phyloP scores from a whole-genome alignment of 1,140 invertebrate genomes.

The Varroa destructor region DNA sequence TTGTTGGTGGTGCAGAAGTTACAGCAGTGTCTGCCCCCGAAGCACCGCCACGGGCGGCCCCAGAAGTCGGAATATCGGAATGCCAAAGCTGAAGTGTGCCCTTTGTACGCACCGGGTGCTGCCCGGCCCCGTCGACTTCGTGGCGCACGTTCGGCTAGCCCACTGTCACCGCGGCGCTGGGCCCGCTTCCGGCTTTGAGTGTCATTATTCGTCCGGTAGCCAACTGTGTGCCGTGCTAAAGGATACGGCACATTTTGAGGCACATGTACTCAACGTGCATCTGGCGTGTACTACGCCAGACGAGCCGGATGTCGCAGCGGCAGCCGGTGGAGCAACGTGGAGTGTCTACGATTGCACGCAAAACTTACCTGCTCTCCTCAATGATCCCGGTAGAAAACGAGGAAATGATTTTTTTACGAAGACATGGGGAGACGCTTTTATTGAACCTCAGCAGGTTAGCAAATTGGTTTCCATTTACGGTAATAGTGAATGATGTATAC shows the following conservation, averaged over 20 bases:
- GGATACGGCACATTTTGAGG: conserved; percentile 23
- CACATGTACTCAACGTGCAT: conserved; percentile 26
- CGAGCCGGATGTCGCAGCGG: not conserved
- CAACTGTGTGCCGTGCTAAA: conserved; percentile 16
- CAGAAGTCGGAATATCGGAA: not conserved
- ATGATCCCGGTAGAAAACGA: conserved; percentile 75
- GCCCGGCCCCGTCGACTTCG: not conserved
- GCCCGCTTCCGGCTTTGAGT: conserved; percentile 15
- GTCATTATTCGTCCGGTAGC: conserved; percentile 28
- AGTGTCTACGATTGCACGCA: conserved; percentile 56
- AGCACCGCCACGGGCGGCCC: too few species aligned
- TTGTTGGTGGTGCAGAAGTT: too few species aligned
- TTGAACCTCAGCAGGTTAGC: conserved; percentile 47
- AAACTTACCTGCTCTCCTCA: conserved; percentile 87
- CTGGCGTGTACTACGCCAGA: conserved; percentile 18
- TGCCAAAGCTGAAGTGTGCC: conserved; percentile 26
- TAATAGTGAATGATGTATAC: not conserved
- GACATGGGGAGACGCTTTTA: conserved; percentile 90
- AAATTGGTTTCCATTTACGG: not conserved
- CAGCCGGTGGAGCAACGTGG: conserved; percentile 42
- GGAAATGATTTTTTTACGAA: conserved; percentile 78
- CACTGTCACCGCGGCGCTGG: conserved; percentile 9
- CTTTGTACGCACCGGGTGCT: conserved; percentile 17
- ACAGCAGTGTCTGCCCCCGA: too few species aligned
- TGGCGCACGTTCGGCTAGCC: conserved; percentile 4